Evolutionary conservation across 1,140 invertebrate genomes (phyloP), one percentile per base, ranked within the genome.

Genomic region (Ostrea denselamellosa): DNA sequence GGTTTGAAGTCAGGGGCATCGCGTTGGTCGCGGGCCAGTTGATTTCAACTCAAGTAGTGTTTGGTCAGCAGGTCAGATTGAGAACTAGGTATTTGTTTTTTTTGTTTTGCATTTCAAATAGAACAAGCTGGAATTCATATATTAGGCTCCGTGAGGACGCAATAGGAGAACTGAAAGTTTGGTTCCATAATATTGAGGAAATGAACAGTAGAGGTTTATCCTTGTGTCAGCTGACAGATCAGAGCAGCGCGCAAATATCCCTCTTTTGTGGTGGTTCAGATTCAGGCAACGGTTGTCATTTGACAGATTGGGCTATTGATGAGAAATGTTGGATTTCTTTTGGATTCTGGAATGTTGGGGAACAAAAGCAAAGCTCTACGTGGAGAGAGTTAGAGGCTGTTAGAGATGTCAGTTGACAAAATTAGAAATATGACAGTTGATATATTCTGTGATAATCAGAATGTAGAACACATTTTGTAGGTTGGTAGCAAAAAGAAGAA

Each of bases 51-150:
- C 28, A 87, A 19, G 44, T 44, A 8, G 83, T 84, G 3, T 71
- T 85, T 53, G 82, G 81, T 3, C 25, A 84, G 12, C 3, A 83
- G 25, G 81, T 54, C 9, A 22, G 81, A n/a, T 65, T 83, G 14
- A 83, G 58, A 62, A 65, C 86, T 62, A 87, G 86, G 28, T 87
- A 62, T 87, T 10, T 68, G 17, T 83, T 83, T 84, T 25, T 52
- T n/a, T n/a, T n/a, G n/a, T n/a, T n/a, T 22, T 87, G 86, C 28
- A 87, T 87, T 22, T 12, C 62, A 22, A 9, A 9, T 14, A 83
- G 56, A 83, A 51, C 87, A 9, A 88, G 87, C n/a, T 88, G 87
- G 87, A 88, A 88, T 14, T 58, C 62, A 44, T 25, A 85, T 88
- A 85, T 22, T 85, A 85, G 51, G 85, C 52, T 19, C 44, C 4